Evolutionary conservation across 1,140 invertebrate species (phyloP), one percentile per base, ranked within the genome.

Genomic region (Cyrtorhinus lividipennis): DNA sequence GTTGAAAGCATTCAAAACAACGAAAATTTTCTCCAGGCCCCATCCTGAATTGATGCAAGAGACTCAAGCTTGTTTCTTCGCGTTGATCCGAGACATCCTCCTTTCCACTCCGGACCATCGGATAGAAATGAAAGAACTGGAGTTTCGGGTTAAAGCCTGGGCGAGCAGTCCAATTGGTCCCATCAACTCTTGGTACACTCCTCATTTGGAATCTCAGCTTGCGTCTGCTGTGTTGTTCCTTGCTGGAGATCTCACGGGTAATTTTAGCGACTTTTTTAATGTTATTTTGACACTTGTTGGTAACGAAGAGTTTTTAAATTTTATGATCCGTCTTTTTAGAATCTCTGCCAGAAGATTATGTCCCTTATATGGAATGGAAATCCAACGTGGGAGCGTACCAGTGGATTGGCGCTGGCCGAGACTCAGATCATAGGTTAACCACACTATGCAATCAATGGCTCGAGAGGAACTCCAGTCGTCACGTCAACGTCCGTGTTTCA

Each of bases 381-480:
- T 82, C 78, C 56, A 71, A 76, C 64, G 66, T 80, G 63, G 73
- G 83, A 71, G 79, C 84, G 62, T 96, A 93, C 74, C 89, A 93
- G 67, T 96, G 93, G 93, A 96, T 95, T 61, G 93, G 92, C 0
- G 89, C 89, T n/a, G 92, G 92, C 0, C 78, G 92, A 25, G 93
- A 96, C 72, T 86, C 87, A 1, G 92, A 96, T 76, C 80, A 82
- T 12, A 80, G 89, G 27, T 74, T 97, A 1, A 73, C 79, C 2
- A 75, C 82, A 3, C 73, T 95, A 20, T 93, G 86, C 70, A 78
- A 82, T 57, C 80, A 81, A 65, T 92, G 90, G 89, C 68, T 89
- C 62, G 77, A 83, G 53, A 79, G 80, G 60, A 78, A 78, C 66
- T 79, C 79, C 61, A 70, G 77, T 67, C 74, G 61, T 68, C 73